Base-by-base conservation (phyloP, 2,797 vertebrate species). In the Eospalax fontanierii region DNA sequence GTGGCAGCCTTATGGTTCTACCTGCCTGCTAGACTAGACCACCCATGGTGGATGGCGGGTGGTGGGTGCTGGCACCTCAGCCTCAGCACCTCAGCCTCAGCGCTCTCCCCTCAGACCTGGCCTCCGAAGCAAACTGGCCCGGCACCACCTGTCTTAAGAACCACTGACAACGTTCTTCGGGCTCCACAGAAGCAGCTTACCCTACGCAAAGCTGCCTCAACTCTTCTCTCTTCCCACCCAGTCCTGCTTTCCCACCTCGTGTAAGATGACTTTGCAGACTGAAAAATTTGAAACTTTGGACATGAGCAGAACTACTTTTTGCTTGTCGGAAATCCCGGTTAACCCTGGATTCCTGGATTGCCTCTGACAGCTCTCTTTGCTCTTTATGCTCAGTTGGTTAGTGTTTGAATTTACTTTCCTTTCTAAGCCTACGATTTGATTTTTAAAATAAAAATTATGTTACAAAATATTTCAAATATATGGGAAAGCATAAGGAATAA, bases 21-120 rank as follows among this genome's bases (percentile, higher is more conserved):
- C 24, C 33, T 80, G 73, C 50, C 61, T 33, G 75, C 33, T 22
- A 18, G 21, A 35, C 43, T 30, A 71, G 76, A 63, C 66, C 40
- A 57, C 38, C 19, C 22, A 15, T 18, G 1, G 21, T 18, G 1
- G 21, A 0, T 30, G 12, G 0, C 0, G 1, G 38, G 2, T 26
- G 50, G 15, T 4, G 30, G 70, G 4, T 21, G 6, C n/a, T n/a
- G n/a, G n/a, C n/a, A n/a, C n/a, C n/a, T 10, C 50, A 54, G 50
- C 46, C n/a, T n/a, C 46, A 50, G 11, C 12, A 14, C 50, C 33
- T 54, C 35, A 54, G 16, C 57, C 38, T 75, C 38, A 61, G 28
- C 38, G 28, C 35, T 46, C 82, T 46, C 38, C 57, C 3, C 28
- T 84, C 16, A 68, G 43, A 50, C 46, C 63, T n/a, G 66, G 63